Base-by-base conservation (phyloP, 2,797 vertebrate species). In the Urosaurus nigricauda region DNA sequence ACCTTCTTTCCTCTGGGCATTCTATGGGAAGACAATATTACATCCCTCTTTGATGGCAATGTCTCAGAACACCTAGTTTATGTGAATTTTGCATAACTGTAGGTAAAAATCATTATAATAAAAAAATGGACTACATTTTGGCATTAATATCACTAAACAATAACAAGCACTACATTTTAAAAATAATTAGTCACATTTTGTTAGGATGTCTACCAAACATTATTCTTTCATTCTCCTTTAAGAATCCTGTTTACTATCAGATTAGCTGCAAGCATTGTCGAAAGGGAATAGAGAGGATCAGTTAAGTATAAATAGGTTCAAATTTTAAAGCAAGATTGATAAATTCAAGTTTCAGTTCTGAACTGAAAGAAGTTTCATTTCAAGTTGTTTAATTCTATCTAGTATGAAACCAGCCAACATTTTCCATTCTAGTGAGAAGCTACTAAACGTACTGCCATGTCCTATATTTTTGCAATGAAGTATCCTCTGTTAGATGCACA, bases 371-470 rank as follows among this genome's bases (percentile, higher is more conserved):
- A 51, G 6, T 51, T 16, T 29, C 58, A 11, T 3, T 74, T 63
- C 12, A 60, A 74, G 37, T 4, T 40, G 32, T 43, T 75, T 60
- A 53, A 37, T 12, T 88, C 8, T 53, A 24, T 68, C 43, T 68
- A 53, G 43, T 2, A 32, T 68, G 63, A 90, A 86, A 85, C 1
- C 84, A 58, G 47, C 65, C 88, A 86, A 90, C 24, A 89, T 19
- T 83, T 84, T 85, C 19, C 4, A 70, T 3, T 53, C 68, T 92
- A 92, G 63, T 92, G 0, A 80, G 79, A 75, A 75, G 37, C 1
- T 83, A 86, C 63, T 47, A 40, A 26, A 13, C 56, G 32, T 3
- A 1, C 53, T 14, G 35, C 12, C 35, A 24, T 26, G 0, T 2
- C 65, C 0, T 84, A 71, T 58, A 35, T 0, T 86, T 24, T 90